These are phyloP conservation scores for Lophius americanus DNA, from an alignment of 2,797 vertebrate species.

Conservation along the genomic window DNA sequence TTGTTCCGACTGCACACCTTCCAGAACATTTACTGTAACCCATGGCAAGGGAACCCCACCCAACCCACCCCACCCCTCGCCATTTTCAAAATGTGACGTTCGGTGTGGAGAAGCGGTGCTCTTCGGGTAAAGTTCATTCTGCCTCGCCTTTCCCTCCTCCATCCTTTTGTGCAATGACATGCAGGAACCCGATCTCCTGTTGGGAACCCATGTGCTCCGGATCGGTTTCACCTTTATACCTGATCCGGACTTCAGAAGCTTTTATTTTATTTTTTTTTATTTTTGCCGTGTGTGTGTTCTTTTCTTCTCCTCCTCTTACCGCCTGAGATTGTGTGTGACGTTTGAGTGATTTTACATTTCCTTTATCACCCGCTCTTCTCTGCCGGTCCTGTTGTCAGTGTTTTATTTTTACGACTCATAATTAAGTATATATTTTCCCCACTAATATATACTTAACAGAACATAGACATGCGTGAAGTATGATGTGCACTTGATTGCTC, in stretches of 20 bases:
- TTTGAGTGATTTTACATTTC: conserved; percentile 42
- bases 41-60: not conserved
- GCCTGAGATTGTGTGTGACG: conserved; percentile 57
- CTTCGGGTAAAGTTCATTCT: conserved; percentile 83
- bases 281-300: conserved; percentile 70
- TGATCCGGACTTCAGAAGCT: conserved; percentile 72
- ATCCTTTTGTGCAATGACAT: conserved; percentile 66
- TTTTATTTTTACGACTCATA: conserved; percentile 75
- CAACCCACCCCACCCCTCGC: not conserved
- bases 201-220: conserved; percentile 61
- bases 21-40: conserved; percentile 6
- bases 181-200: conserved; percentile 54
- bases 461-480: conserved; percentile 85
- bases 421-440: conserved; percentile 84
- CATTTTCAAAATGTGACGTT: conserved; percentile 32
- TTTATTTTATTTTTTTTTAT: conserved; percentile 69
- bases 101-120: conserved; percentile 46
- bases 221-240: conserved; percentile 65
- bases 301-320: conserved; percentile 23
- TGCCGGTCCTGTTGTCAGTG: conserved; percentile 72
- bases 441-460: conserved; percentile 87
- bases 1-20: conserved; percentile 8
- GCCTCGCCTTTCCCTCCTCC: conserved; percentile 21
- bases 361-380: conserved; percentile 39
- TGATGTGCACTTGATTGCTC: conserved; percentile 86